phyloP scores from a whole-genome alignment of 2,888 invertebrate species.

The Amiota minor region DNA sequence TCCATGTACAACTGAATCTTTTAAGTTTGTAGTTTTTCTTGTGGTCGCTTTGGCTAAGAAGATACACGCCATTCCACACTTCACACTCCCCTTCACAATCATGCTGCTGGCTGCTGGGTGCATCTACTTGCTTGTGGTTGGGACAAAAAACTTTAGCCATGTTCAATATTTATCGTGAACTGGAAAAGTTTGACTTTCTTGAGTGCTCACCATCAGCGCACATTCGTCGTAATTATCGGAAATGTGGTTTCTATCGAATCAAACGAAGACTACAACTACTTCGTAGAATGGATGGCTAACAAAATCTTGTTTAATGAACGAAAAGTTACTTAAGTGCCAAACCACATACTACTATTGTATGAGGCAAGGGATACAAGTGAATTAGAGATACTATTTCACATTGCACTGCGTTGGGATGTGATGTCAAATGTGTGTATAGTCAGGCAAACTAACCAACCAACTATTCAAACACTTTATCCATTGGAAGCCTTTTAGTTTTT shows the following conservation, averaged over 20 bases:
- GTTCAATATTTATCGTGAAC: constrained; percentile 51
- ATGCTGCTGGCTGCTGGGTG: too few species aligned
- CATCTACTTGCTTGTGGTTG: not conserved
- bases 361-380: too few species aligned
- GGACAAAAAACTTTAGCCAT: constrained; percentile 49
- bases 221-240: constrained; percentile 61
- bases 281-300: constrained; percentile 40
- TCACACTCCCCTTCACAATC: too few species aligned
- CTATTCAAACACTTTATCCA: not conserved
- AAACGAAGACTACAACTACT: too few species aligned
- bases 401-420: not conserved
- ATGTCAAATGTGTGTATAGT: too few species aligned
- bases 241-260: constrained; percentile 52
- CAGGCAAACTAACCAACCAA: too few species aligned
- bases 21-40: too few species aligned
- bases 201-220: constrained; percentile 40
- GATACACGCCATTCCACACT: too few species aligned
- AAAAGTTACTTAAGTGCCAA: constrained; percentile 22
- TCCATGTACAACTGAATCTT: too few species aligned
- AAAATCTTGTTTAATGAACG: constrained; percentile 29
- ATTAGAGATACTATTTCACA: not conserved
- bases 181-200: constrained; percentile 47
- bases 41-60: too few species aligned
- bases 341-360: not conserved
- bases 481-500: constrained; percentile 11